Conservation (phyloP, 2,888 invertebrate genomes). For the Chrysotoxum bicinctum region DNA sequence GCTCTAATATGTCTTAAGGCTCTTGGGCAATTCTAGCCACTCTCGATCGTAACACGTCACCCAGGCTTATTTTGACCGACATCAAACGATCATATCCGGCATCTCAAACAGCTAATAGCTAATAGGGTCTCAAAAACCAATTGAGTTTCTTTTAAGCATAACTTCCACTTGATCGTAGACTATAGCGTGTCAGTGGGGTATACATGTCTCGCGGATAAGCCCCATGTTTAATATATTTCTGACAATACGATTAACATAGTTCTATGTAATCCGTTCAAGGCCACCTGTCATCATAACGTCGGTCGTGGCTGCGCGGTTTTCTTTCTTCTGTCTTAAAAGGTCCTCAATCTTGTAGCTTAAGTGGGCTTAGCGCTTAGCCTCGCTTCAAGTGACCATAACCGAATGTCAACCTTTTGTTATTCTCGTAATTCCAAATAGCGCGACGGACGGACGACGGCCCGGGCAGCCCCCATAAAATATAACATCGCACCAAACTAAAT, state of each 20-base stretch:
- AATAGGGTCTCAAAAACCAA: no score
- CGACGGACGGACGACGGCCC: slow-evolving; percentile 40
- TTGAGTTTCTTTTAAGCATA: slow-evolving; percentile 39
- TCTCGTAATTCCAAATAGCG: slow-evolving; percentile 10
- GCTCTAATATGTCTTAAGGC: background rate
- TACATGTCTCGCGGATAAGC: slow-evolving; percentile 50
- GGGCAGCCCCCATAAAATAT: slow-evolving; percentile 42
- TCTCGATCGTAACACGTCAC: background rate
- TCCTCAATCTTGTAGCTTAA: slow-evolving; percentile 65
- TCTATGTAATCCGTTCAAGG: slow-evolving; percentile 65
- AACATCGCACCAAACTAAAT: slow-evolving; percentile 32
- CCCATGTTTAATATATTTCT: slow-evolving; percentile 58
- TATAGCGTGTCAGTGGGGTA: slow-evolving; percentile 29
- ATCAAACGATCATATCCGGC: slow-evolving; percentile 23
- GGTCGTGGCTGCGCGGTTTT: background rate
- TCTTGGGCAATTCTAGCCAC: background rate
- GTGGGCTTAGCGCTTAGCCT: slow-evolving; percentile 60
- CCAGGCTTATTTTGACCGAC: slow-evolving; percentile 7
- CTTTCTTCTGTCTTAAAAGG: slow-evolving; percentile 39
- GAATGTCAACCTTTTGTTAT: slow-evolving; percentile 66
- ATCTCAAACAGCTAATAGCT: background rate
- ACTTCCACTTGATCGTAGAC: slow-evolving; percentile 25
- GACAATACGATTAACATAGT: slow-evolving; percentile 67
- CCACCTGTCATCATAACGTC: slow-evolving; percentile 63
- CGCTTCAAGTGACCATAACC: slow-evolving; percentile 65